These are phyloP conservation scores for Mizuhopecten yessoensis DNA, from an alignment of 1,140 invertebrate genomes.

Conservation along the genomic window DNA sequence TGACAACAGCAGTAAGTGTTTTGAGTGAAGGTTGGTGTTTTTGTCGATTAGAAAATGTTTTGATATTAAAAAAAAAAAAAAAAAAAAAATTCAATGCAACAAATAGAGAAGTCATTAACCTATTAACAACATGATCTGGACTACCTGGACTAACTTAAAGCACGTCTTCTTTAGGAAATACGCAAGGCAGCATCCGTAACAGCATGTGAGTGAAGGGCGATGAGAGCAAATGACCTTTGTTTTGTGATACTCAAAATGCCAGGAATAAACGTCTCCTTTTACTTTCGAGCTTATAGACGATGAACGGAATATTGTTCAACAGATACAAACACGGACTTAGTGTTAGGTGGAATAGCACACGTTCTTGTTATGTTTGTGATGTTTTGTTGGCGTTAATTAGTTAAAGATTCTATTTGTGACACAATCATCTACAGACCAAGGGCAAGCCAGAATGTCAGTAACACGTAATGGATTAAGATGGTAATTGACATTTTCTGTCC, in stretches of 20 bases:
- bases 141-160: background rate
- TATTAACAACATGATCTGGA: no score
- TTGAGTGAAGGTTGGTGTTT: background rate
- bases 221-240: background rate
- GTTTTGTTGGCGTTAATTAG: background rate
- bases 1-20: no score
- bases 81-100: background rate
- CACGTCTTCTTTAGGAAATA: background rate
- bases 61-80: background rate
- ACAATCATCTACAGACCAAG: background rate
- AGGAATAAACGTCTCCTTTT: background rate
- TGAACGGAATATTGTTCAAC: background rate
- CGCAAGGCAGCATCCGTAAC: background rate
- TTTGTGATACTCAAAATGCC: background rate
- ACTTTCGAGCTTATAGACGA: background rate
- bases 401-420: background rate
- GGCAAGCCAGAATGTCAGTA: background rate
- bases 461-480: background rate
- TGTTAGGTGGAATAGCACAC: background rate
- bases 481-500: constrained; percentile 34
- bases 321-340: background rate
- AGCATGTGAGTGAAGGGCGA: background rate
- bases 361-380: background rate
- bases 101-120: no score
- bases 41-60: background rate